Conservation (phyloP, 1,140 invertebrate species). For the Aphaenogaster rudis region DNA sequence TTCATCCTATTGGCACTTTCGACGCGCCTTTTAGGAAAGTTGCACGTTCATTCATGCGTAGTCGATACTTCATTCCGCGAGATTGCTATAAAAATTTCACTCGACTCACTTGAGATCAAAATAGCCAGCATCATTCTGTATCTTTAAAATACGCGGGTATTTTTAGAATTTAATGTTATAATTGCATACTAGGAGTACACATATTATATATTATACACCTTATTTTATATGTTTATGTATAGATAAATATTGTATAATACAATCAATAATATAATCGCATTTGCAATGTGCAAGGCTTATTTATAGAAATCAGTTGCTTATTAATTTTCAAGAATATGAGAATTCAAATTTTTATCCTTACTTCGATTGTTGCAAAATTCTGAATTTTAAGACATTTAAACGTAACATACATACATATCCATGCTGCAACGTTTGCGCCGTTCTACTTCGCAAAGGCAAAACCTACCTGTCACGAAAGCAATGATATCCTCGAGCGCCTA, state of each 20-base stretch:
- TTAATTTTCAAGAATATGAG: neutral
- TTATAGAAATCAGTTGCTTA: neutral
- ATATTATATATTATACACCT: neutral
- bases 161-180: neutral
- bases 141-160: neutral
- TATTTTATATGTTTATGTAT: neutral
- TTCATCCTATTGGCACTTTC: slow-evolving; percentile 20
- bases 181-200: neutral
- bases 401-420: too few species aligned
- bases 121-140: neutral
- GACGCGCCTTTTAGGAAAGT: slow-evolving; percentile 47
- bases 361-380: neutral
- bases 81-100: slow-evolving; percentile 27
- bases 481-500: slow-evolving; percentile 31
- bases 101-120: neutral
- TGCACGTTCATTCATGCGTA: slow-evolving; percentile 48
- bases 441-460: neutral
- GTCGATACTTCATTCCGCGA: neutral
- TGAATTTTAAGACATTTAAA: neutral
- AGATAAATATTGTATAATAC: neutral
- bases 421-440: neutral
- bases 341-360: neutral
- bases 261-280: neutral
- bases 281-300: too few species aligned
- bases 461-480: slow-evolving; percentile 26